Conservation (phyloP, 2,113 vertebrate genomes). For the Oenanthe melanoleuca region DNA sequence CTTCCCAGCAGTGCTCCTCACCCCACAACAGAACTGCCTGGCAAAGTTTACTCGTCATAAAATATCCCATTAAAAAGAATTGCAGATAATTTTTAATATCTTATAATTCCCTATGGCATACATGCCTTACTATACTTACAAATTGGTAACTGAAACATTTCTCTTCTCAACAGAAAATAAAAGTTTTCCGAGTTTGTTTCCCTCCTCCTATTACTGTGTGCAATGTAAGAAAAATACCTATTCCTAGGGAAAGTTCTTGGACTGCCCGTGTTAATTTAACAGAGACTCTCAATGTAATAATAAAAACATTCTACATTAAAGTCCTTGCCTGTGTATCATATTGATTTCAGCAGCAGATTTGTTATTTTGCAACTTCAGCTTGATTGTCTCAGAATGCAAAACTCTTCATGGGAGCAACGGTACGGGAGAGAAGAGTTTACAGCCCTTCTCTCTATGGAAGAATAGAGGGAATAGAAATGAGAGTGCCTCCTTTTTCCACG, state of each 20-base stretch:
- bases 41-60: not conserved
- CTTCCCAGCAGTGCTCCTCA: not conserved
- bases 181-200: not conserved
- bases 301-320: constrained; percentile 52
- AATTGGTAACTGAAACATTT: not conserved
- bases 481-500: not conserved
- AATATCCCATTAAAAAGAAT: not conserved
- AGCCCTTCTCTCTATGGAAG: not conserved
- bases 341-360: constrained; percentile 26
- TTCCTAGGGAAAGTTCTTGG: not conserved
- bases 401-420: accelerated
- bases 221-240: not conserved
- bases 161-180: not conserved
- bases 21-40: not conserved
- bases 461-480: not conserved
- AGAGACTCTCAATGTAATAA: constrained; percentile 42
- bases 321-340: not conserved
- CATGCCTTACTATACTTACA: not conserved
- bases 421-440: not conserved
- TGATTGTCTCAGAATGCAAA: not conserved
- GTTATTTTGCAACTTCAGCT: not conserved
- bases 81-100: not conserved
- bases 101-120: not conserved
- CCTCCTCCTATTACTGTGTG: not conserved
- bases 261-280: constrained; percentile 60